Evolutionary conservation across 1,140 invertebrate genomes (phyloP), one percentile per base, ranked within the genome.

Genomic region (Batillaria attramentaria): DNA sequence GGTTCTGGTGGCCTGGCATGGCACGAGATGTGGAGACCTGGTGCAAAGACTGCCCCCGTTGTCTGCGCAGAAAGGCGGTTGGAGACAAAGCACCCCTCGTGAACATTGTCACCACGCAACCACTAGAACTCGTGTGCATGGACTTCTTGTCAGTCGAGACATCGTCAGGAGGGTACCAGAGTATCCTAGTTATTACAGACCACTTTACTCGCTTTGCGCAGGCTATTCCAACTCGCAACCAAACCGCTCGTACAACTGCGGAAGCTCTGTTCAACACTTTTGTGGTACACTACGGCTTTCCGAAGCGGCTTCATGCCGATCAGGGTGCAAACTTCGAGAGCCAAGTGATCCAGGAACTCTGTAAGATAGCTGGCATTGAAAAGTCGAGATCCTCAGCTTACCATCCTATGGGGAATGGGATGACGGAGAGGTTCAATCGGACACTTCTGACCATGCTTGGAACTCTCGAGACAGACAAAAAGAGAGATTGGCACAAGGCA

Each of bases 301-400:
- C 81, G 0, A 20, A 42, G 33, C n/a, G 75, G 16, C 31, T 83
- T 2, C 79, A 79, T 66, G 43, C 60, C 1, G 82, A 83, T 65
- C 76, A 83, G 39, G 82, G 82, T 24, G 46, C 28, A 2, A 80
- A 78, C 62, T 83, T 83, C 39, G 79, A 83, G 41, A 70, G 39
- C 42, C 35, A 41, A 13, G 20, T 77, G 10, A 77, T 77, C 33
- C 39, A 66, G 46, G 74, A 77, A 43, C 41, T 77, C 3, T 77
- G 74, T 28, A 3, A 37, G 28, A 13, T 76, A 5, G 54, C 3
- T 20, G 73, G 3, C 8, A 31, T 28, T 24, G n/a, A 62, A 62
- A 10, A 16, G 10, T 62, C 10, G 31, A 62, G n/a, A n/a, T n/a
- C 10, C 6, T n/a, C n/a, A n/a, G n/a, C n/a, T n/a, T n/a, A n/a